Evolutionary conservation across 1,140 invertebrate species (phyloP).

Genomic region (Drosophila ambigua): DNA sequence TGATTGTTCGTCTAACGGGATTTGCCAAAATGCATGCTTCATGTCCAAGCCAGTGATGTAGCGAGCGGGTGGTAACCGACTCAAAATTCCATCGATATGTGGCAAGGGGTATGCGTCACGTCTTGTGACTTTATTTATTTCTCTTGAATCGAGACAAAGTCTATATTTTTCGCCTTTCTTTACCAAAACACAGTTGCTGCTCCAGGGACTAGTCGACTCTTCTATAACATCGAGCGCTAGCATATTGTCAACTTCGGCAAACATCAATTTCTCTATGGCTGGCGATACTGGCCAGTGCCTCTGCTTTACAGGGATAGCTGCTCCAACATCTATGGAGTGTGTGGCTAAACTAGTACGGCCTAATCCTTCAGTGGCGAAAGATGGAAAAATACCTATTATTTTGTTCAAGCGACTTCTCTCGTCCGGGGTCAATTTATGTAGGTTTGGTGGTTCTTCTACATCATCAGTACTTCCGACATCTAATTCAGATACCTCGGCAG

Average conservation of each 20-base stretch:
- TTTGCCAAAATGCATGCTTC: constrained; percentile 74
- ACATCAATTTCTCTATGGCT: constrained; percentile 15
- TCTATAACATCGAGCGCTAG: constrained; percentile 18
- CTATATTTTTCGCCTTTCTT: constrained; percentile 3
- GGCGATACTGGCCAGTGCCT: constrained; percentile 20
- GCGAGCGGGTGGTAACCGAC: constrained; percentile 35
- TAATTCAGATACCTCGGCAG: no score
- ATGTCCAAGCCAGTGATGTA: constrained; percentile 68
- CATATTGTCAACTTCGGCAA: constrained; percentile 20
- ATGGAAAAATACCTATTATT: no score
- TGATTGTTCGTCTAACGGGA: constrained; percentile 2
- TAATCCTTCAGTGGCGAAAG: no score
- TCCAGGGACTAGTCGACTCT: constrained; percentile 10
- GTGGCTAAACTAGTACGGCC: no score
- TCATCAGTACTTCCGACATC: no score
- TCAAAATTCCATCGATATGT: constrained; percentile 42
- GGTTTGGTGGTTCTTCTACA: no score
- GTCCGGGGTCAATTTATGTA: no score
- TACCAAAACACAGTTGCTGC: constrained; percentile 17
- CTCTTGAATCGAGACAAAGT: not conserved
- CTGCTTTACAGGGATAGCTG: no score
- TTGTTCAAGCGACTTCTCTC: no score
- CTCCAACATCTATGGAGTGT: no score
- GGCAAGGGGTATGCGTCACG: constrained; percentile 44
- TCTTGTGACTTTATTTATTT: constrained; percentile 25